phyloP scores from a whole-genome alignment of 2,888 invertebrate genomes.

The Labia minor region DNA sequence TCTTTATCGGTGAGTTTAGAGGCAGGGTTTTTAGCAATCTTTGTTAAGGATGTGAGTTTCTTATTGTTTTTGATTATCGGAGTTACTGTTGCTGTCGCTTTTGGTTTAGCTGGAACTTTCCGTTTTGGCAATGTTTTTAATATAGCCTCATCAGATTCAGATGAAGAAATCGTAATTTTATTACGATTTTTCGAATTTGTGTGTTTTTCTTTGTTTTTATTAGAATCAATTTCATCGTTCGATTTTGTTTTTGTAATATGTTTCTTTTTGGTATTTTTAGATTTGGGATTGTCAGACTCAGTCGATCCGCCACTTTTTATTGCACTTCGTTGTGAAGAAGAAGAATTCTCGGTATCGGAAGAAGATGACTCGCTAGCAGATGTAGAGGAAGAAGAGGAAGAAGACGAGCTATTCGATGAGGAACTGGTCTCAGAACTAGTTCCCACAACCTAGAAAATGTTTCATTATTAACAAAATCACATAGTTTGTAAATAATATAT shows the following conservation, averaged over 20 bases:
- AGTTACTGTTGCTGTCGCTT: conserved; percentile 48
- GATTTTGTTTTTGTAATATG: not conserved
- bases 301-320: conserved; percentile 28
- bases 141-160: conserved; percentile 46
- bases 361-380: conserved; percentile 32
- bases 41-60: conserved; percentile 37
- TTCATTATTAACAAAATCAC: no score
- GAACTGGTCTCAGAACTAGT: conserved; percentile 31
- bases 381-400: conserved; percentile 34
- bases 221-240: conserved; percentile 32
- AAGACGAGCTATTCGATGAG: conserved; percentile 31
- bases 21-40: conserved; percentile 33
- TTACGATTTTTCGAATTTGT: conserved; percentile 34
- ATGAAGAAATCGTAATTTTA: conserved; percentile 43
- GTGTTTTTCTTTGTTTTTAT: conserved; percentile 32
- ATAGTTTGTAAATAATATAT: no score
- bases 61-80: conserved; percentile 36
- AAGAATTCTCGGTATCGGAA: conserved; percentile 31
- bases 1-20: conserved; percentile 38
- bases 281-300: conserved; percentile 28
- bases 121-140: conserved; percentile 37
- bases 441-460: conserved; percentile 21
- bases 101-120: conserved; percentile 49
- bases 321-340: conserved; percentile 29
- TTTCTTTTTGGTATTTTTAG: conserved; percentile 27